phyloP scores from a whole-genome alignment of 2,888 invertebrate species.

The Furcula furcula region DNA sequence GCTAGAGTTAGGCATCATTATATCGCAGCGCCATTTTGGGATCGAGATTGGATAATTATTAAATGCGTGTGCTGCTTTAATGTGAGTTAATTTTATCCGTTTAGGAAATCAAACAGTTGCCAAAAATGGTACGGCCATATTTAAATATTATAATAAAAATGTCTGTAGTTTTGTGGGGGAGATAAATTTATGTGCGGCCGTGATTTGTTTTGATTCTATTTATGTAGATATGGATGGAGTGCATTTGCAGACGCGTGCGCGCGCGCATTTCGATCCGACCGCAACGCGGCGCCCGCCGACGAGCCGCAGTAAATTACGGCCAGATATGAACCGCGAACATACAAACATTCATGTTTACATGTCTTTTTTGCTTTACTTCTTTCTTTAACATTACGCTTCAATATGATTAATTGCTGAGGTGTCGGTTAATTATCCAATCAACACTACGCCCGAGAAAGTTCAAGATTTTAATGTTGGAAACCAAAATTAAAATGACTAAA shows the following conservation, averaged over 20 bases:
- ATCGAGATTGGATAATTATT: conserved; percentile 6
- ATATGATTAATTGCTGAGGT: conserved; percentile 1
- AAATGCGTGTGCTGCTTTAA: conserved; percentile 12
- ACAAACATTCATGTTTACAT: conserved; percentile 32
- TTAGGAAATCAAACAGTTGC: conserved; percentile 17
- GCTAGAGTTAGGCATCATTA: conserved; percentile 16
- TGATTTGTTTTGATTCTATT: not conserved
- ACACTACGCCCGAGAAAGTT: too few relatives aligned
- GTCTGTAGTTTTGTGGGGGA: not conserved
- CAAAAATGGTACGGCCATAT: conserved; percentile 14
- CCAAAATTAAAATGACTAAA: too few relatives aligned
- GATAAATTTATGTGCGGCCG: not conserved
- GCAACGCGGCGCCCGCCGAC: conserved; percentile 16
- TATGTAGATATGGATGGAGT: conserved; percentile 11
- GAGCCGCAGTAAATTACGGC: conserved; percentile 53
- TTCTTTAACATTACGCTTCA: conserved; percentile 26
- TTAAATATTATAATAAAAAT: conserved; percentile 10
- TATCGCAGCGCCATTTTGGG: conserved; percentile 18
- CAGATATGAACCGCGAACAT: conserved; percentile 45
- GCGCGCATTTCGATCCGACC: conserved; percentile 27
- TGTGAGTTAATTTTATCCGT: conserved; percentile 14
- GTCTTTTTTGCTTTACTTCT: conserved; percentile 29
- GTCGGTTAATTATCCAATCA: not conserved
- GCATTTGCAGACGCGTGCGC: conserved; percentile 24
- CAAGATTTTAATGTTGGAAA: too few relatives aligned